Conservation (phyloP, 2,888 invertebrate species). For the Dendrolimus houi region DNA sequence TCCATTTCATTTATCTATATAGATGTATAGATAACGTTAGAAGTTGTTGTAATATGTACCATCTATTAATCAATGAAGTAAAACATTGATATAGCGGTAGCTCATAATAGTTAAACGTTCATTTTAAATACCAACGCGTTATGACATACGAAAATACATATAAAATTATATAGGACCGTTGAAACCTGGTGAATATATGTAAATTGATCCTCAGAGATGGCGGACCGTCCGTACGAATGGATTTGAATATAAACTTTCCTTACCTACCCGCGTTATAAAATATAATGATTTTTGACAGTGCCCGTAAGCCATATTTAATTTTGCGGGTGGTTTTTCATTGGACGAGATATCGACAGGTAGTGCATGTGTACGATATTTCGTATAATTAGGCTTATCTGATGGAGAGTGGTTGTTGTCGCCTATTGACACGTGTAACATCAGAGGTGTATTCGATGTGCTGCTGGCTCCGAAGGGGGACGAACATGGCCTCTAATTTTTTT, state of each 20-base stretch:
- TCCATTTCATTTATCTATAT: no score
- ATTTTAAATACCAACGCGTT: background rate
- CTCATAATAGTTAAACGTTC: background rate
- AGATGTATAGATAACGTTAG: no score
- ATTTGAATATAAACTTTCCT: constrained; percentile 74
- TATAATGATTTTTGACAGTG: constrained; percentile 74
- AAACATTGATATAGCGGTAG: no score
- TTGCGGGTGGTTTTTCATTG: constrained; percentile 45
- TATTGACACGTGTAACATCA: no score
- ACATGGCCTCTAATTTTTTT: no score
- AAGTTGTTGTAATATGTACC: no score
- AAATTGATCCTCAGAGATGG: constrained; percentile 74
- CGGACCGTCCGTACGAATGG: constrained; percentile 64
- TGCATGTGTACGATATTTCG: no score
- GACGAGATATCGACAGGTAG: constrained; percentile 47
- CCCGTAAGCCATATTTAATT: constrained; percentile 61
- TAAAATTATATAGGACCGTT: constrained; percentile 57
- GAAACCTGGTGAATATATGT: constrained; percentile 74
- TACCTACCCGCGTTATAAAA: constrained; percentile 62
- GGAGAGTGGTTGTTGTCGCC: no score
- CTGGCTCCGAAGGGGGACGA: no score
- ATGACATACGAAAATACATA: constrained; percentile 20
- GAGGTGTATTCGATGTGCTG: no score
- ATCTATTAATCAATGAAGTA: no score
- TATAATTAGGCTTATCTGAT: no score